phyloP scores from a whole-genome alignment of 53 echinoderm and acorn worm genomes.

The Glandiceps talaboti region DNA sequence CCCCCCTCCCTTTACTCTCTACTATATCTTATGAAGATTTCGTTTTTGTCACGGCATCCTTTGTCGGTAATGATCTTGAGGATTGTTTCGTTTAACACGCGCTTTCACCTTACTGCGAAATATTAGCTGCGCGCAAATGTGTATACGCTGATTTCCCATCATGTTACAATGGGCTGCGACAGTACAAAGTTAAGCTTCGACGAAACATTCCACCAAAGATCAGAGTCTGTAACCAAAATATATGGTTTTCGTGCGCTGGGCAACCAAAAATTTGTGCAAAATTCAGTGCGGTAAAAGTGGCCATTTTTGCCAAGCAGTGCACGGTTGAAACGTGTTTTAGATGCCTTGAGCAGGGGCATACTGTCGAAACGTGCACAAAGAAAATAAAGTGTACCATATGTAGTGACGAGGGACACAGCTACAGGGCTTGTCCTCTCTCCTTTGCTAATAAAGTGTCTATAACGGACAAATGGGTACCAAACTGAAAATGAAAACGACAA shows the following conservation, averaged over 20 bases:
- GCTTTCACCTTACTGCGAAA: slow-evolving; percentile 6
- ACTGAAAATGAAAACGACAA: no score
- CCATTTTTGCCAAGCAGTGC: slow-evolving; percentile 20
- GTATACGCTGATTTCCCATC: slow-evolving; percentile 8
- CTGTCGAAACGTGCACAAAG: neutral
- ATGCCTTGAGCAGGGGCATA: slow-evolving; percentile 5
- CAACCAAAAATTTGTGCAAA: slow-evolving; percentile 26
- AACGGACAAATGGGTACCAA: neutral
- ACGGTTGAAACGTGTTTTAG: slow-evolving; percentile 13
- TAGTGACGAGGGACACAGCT: neutral
- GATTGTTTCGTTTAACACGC: slow-evolving; percentile 19
- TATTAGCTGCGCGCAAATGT: slow-evolving; percentile 9
- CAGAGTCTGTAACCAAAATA: slow-evolving; percentile 12
- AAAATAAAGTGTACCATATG: neutral
- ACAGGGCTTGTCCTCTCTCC: neutral
- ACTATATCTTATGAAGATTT: neutral
- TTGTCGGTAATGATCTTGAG: slow-evolving; percentile 16
- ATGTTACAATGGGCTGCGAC: slow-evolving; percentile 20
- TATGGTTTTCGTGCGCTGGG: slow-evolving; percentile 17
- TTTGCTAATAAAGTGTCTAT: neutral
- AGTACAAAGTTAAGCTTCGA: slow-evolving; percentile 17
- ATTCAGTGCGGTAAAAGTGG: slow-evolving; percentile 7
- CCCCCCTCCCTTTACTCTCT: no score
- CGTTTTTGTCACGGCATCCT: slow-evolving; percentile 20
- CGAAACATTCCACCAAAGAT: slow-evolving; percentile 14